A percentile compares a stretch with the other conserved stretches of the same genome.
phyloP scores from a whole-genome alignment of 2,797 vertebrate species.

The Rhinichthys osculus region DNA sequence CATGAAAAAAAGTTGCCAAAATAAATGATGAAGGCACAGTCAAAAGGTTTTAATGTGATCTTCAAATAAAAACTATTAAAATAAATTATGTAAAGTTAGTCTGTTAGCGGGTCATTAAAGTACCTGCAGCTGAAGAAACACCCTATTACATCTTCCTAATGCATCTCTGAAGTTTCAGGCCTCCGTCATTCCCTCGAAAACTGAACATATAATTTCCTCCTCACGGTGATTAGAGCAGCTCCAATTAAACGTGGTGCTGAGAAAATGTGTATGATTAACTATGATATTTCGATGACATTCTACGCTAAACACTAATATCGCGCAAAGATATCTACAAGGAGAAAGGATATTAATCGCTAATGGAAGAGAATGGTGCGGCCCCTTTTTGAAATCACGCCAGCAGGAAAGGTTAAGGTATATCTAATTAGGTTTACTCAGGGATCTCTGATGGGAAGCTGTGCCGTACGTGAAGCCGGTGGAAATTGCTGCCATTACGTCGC shows the following conservation, averaged over 20 bases:
- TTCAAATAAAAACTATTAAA: neutral
- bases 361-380: constrained; percentile 44
- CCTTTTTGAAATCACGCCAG: constrained; percentile 50
- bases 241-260: constrained; percentile 58
- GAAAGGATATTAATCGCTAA: constrained; percentile 66
- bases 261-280: constrained; percentile 61
- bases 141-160: neutral
- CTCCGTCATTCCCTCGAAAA: constrained; percentile 37
- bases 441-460: constrained; percentile 55
- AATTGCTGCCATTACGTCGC: constrained; percentile 57
- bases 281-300: constrained; percentile 69
- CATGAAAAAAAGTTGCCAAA: neutral
- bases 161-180: constrained; percentile 26
- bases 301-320: constrained; percentile 60
- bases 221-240: constrained; percentile 53
- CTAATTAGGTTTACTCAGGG: constrained; percentile 67
- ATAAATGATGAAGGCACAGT: neutral
- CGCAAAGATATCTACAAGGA: constrained; percentile 47
- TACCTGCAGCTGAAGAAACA: constrained; percentile 5
- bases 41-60: neutral
- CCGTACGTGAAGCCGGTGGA: constrained; percentile 49
- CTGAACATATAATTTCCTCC: constrained; percentile 58
- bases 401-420: constrained; percentile 65
- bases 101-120: neutral
- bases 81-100: neutral